Base-by-base conservation (phyloP, 2,888 invertebrate genomes). In the Drosophila fulvimacula region DNA sequence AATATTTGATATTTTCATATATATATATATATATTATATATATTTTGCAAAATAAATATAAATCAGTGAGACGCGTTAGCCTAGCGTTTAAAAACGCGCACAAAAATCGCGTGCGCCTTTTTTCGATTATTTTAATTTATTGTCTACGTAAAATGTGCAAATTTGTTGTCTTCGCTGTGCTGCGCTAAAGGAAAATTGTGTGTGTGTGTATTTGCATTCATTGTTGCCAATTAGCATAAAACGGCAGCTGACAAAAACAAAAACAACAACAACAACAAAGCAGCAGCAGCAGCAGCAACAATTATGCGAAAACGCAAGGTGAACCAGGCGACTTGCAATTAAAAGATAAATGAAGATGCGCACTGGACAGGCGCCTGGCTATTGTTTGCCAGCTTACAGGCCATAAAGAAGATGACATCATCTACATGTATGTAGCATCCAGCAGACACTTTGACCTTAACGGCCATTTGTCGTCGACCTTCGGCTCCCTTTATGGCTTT, bases 141-240 rank as follows among this genome's bases (percentile, higher is more conserved):
- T 73, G 66, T 55, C 64, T 27, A 65, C 65, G 65, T 64, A 69
- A 58, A 81, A 70, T 83, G 86, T 86, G 79, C 69, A 83, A 76
- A 79, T 81, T 69, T 59, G 55, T 68, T 76, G 46, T 27, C 49
- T 52, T 21, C 46, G 48, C 36, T 60, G 51, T 19, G 61, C 52
- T 67, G 59, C 63, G 68, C 66, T 66, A 24, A 66, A 58, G 78
- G 68, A 76, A 87, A 83, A 79, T 52, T 67, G 64, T 68, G 61
- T 81, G 30, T 30, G 30, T 30, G 30, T 30, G 30, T 30, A 30
- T 74, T 84, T 70, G 69, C 88, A 82, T 88, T 82, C 66, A 75
- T 69, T 75, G 73, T 51, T 59, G 80, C 56, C 78, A 78, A 88
- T 88, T 88, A 86, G 73, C 83, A 83, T 83, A 80, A 79, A 76